Evolutionary conservation across 2,113 vertebrate genomes (phyloP), one percentile per base, ranked within the genome.

Genomic region (Plestiodon gilberti): DNA sequence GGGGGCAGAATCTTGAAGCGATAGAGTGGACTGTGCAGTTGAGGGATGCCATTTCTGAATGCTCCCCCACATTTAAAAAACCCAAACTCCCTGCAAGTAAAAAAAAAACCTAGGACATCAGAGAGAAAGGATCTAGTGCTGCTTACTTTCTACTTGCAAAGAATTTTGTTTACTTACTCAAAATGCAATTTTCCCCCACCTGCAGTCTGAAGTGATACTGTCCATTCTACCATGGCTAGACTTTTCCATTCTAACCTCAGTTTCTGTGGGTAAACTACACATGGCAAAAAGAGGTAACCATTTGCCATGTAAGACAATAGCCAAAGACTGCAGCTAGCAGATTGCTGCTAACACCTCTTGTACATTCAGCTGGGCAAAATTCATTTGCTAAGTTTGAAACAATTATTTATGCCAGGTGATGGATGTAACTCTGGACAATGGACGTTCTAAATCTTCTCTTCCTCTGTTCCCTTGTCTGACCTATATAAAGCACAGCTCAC

Each of bases 361-460:
- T 57, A 1, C 57, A 35, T 15, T 6, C 28, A 35, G 22, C 22
- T 15, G 25, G 9, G 3, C 80, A 70, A 57, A 70, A 35, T 55
- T 55, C 10, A 23, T 82, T 57, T 55, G 22, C 48, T 48, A 33
- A 10, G 65, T 18, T 20, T 52, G n/a, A 82, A 70, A 33, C 20
- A 55, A n/a, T 25, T 57, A 13, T 71, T 57, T 17, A 28, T 17
- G 6, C 28, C 6, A 14, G 17, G 4, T 30, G 52, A 74, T 43
- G 17, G 55, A 20, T 83, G 33, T 90, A 83, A 88, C 90, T 90
- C 93, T 90, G 90, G 62, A 91, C 91, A 38, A 75, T 73, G 61
- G 35, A 48, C 77, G 59, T 61, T 71, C 67, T 82, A 82, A 82
- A 59, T 71, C n/a, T 59, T 59, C 30, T 84, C 81, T 20, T 64